Base-by-base conservation (phyloP, 2,113 vertebrate species). In the Australoheros scitulus region DNA sequence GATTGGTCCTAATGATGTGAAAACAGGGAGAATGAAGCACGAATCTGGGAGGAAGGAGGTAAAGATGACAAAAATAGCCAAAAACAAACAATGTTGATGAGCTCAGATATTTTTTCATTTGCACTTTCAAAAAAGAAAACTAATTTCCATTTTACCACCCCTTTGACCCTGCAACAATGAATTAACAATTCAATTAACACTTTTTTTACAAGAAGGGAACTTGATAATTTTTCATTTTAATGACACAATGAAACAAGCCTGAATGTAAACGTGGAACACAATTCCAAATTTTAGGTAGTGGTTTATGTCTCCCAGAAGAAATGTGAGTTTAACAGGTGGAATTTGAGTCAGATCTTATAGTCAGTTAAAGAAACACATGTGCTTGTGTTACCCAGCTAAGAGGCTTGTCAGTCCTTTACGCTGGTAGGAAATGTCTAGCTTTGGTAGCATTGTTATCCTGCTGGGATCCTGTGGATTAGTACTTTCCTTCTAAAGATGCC, bases 1-100 rank as follows among this genome's bases (percentile, higher is more conserved):
- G 90, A 93, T 85, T 88, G 88, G 88, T 60, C 55, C 70, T 81
- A 87, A 86, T 90, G 87, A 83, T 90, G 80, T 90, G 90, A 91
- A 90, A 93, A 89, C 82, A 89, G 78, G 34, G 26, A 82, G 77
- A 89, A 68, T 50, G 72, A 78, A 79, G 77, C 82, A 89, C 38
- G 83, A 86, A 92, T 94, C 85, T 93, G 64, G 79, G 72, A 91
- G 84, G 79, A 83, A 63, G 61, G 63, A 58, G 85, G 86, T 89
- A 74, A 89, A 80, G 58, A 85, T 6, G 10, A 47, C 24, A 22
- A 80, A 72, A 93, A 91, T 58, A 80, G 15, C 26, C 68, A 79
- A 61, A 83, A 84, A 88, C 80, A 88, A 91, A 88, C 83, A 79
- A 29, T 36, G 0, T 63, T 34, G 76, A 50, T 77, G 34, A 83